These are phyloP conservation scores for Tragelaphus oryx DNA, from an alignment of 2,797 vertebrate genomes.

Conservation along the genomic window DNA sequence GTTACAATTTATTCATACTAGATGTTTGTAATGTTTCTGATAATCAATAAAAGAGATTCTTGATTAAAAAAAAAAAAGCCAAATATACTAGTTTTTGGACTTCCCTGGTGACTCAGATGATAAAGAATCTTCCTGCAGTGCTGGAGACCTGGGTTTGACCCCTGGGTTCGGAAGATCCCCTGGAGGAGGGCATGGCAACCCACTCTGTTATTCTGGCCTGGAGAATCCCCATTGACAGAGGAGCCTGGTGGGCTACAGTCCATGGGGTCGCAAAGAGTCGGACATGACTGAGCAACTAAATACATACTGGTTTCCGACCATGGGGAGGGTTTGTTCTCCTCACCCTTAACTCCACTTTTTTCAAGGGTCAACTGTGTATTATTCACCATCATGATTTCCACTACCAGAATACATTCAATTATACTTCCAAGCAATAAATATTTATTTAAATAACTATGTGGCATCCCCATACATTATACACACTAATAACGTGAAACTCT, in stretches of 20 bases:
- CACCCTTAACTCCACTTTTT: background rate
- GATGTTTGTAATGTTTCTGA: too few species aligned
- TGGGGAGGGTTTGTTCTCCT: background rate
- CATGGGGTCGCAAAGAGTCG: rapidly evolving
- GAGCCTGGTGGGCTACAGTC: background rate
- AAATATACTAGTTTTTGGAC: background rate
- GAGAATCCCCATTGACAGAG: background rate
- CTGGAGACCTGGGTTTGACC: background rate
- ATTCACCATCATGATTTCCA: background rate
- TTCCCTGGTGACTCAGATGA: background rate
- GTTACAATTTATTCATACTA: too few species aligned
- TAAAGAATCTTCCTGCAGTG: background rate
- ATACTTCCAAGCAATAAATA: background rate
- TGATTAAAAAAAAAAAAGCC: background rate
- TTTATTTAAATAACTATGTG: background rate
- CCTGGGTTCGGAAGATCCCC: too few species aligned
- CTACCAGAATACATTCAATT: background rate
- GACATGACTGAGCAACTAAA: background rate
- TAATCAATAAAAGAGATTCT: too few species aligned
- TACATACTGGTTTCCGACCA: background rate
- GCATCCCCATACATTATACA: background rate
- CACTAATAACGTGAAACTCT: background rate
- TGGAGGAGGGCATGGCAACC: background rate
- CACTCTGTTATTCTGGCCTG: background rate
- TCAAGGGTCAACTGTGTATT: background rate